Evolutionary conservation across 2,797 vertebrate genomes (phyloP), one percentile per base, ranked within the genome.

Genomic region (Cephalopachus bancanus): DNA sequence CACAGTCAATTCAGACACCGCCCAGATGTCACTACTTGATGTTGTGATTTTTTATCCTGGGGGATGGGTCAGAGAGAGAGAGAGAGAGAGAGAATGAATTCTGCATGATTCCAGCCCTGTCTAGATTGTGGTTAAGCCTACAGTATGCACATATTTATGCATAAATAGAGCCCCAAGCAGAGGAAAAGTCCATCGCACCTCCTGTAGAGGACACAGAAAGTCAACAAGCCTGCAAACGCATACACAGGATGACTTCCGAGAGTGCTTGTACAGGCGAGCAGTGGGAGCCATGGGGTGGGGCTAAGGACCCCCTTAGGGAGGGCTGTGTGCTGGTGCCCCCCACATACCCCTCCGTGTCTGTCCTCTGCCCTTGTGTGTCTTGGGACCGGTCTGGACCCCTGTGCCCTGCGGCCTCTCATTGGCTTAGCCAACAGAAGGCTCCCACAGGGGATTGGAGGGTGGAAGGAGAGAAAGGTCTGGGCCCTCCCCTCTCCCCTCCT

Each of bases 1-100:
- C 49, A 33, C n/a, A 79, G 76, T 86, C 51, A 76, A 81, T 74
- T 72, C 57, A 81, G 57, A 84, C 55, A 64, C 49, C 10, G 37
- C 62, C 37, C 64, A 75, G 3, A 55, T 53, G 53, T 86, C 59
- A 59, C 69, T 62, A 15, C 80, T 53, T 55, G 60, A n/a, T 16
- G 19, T 24, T 28, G 71, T 75, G 67, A 60, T 62, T 94, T 81
- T 67, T 74, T 86, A 49, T 88, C 88, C 79, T 37, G 74, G 37
- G 37, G 37, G 37, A 37, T 37, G 37, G 37, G 37, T 37, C 37
- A 37, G 37, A 37, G 37, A 37, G 37, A 59, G 59, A n/a, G 37
- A 37, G 37, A 59, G 59, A n/a, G 14, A 30, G 65, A 30, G 10
- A 17, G 33, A 8, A 7, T n/a, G 57, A 83, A 14, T 88, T 81